Base-by-base conservation (phyloP, 2,113 vertebrate species). In the Entomyzon cyanotis region DNA sequence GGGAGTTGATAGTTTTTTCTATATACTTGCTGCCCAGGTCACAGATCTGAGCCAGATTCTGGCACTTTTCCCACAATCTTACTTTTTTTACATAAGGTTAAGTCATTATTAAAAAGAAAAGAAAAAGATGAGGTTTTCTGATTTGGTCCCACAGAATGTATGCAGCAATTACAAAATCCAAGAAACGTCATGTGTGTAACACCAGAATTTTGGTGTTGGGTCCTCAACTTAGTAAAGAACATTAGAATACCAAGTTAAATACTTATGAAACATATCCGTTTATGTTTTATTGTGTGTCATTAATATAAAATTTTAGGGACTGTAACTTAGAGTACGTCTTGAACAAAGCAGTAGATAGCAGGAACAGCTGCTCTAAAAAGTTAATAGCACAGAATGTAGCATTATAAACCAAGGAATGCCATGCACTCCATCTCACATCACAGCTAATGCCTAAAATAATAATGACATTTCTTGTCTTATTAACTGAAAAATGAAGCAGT, bases 381-480 rank as follows among this genome's bases (percentile, higher is more conserved):
- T 86, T 95, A 94, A 95, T 93, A 96, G 82, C 65, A 88, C 70
- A 96, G 96, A 93, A 96, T 87, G 84, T 78, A 96, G 94, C 92
- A 95, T 94, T 96, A 97, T 96, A 97, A 97, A 96, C 90, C 79
- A 56, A 97, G 87, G 91, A 96, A 96, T 97, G 89, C 78, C 53
- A 78, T 92, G 81, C 91, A 84, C 93, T 74, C 64, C 69, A 91
- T 94, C 97, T 96, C 88, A 96, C 60, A 87, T 90, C 87, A 91
- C 85, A 95, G 53, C 71, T 97, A 97, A 97, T 97, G 97, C 96
- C 97, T 98, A 97, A 96, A 97, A 96, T 94, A 98, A 97, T 95
- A 98, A 91, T 93, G 92, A 80, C 92, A 90, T 87, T 97, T 98
- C 92, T 97, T 96, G 95, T 94, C 94, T 97, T 95, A 97, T 92